Evolutionary conservation across 2,797 vertebrate genomes (phyloP).

Genomic region (Simalia tracyae): DNA sequence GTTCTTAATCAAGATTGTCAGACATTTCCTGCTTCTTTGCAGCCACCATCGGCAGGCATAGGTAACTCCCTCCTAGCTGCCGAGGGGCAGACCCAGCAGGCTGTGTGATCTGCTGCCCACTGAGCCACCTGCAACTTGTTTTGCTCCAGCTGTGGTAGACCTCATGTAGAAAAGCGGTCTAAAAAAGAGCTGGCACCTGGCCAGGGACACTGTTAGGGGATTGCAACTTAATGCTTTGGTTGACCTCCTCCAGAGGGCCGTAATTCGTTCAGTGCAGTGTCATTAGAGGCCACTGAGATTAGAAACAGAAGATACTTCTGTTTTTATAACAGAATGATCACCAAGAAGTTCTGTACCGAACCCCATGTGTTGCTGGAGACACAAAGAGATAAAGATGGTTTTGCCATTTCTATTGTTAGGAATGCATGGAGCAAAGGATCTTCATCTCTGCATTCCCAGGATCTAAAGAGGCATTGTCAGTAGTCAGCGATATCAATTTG

Average conservation of each 20-base stretch:
- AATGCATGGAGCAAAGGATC: conserved; percentile 26
- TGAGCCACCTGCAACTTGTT: conserved; percentile 75
- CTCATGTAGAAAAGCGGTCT: conserved; percentile 71
- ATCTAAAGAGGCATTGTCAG: conserved; percentile 33
- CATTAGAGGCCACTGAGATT: conserved; percentile 61
- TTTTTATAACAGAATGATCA: conserved; percentile 27
- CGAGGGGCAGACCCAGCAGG: conserved; percentile 60
- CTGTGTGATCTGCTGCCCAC: conserved; percentile 73
- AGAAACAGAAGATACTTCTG: conserved; percentile 62
- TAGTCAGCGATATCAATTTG: neutral
- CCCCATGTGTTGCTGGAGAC: neutral
- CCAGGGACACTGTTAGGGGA: conserved; percentile 66
- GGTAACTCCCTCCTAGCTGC: conserved; percentile 70
- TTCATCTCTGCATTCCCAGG: conserved; percentile 11
- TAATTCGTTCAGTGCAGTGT: conserved; percentile 71
- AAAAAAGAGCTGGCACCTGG: conserved; percentile 60
- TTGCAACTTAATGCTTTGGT: conserved; percentile 71
- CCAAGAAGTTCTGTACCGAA: neutral
- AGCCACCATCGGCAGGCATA: conserved; percentile 67
- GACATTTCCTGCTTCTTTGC: conserved; percentile 72
- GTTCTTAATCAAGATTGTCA: conserved; percentile 72
- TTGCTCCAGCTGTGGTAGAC: conserved; percentile 72
- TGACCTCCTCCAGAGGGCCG: conserved; percentile 69
- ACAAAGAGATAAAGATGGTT: neutral
- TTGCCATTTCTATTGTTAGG: conserved; percentile 14